Evolutionary conservation across 2,888 invertebrate species (phyloP), one percentile per base, ranked within the genome.

Genomic region (Phlogophora meticulosa): DNA sequence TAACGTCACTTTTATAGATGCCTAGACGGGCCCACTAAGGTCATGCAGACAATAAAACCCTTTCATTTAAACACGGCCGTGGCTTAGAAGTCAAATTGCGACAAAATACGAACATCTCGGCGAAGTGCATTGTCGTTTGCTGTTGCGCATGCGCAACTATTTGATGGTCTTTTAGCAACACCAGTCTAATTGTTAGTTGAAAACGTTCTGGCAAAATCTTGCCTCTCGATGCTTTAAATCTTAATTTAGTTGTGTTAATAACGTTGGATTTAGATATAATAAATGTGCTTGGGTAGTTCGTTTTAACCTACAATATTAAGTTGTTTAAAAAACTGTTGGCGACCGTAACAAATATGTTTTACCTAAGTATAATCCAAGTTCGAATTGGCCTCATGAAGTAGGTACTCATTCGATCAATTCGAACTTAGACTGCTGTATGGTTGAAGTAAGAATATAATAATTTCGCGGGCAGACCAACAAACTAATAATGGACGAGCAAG

Each of bases 151-250:
- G 24, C 48, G 38, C 38, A 55, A 7, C 34, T 52, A 36, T 66
- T 61, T 67, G 55, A 64, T 61, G 51, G 42, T 17, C 4, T 11
- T 72, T 80, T 52, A 56, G 80, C 51, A 55, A 80, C 60, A 28
- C 0, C 11, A 17, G n/a, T 32, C 28, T 46, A 71, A 71, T 58
- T 49, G 38, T 52, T 48, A 36, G 53, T 65, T 52, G 36, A 49
- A n/a, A 24, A 43, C 52, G 15, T 46, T 51, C 43, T 60, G 34
- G n/a, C 57, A 20, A 74, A 48, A 45, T 51, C 28, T 51, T 38
- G 34, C 5, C 9, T 43, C 20, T 4, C 11, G 46, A 55, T 28
- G n/a, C n/a, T n/a, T n/a, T n/a, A n/a, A n/a, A 24, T 4, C 13
- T 55, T 11, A 20, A 15, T 28, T 28, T 15, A 28, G 4, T 28